A percentile compares a stretch with the other conserved stretches of the same genome.
Conservation (phyloP, 2,888 invertebrate species). For the Cremastinae sp. region DNA sequence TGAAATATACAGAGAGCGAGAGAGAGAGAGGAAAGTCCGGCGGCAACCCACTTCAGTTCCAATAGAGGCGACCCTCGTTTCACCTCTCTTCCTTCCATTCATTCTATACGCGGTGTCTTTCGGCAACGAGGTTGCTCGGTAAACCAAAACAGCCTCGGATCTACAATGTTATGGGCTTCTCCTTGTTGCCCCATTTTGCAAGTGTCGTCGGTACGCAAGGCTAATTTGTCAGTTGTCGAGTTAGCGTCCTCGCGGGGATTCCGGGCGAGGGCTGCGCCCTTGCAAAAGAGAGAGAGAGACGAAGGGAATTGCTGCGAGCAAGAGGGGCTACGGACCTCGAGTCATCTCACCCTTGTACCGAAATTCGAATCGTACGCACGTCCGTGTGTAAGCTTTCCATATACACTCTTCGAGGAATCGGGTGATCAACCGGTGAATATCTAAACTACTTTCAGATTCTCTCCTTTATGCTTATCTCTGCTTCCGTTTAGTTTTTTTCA, state of each 20-base stretch:
- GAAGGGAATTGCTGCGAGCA: conserved; percentile 30
- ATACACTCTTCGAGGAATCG: conserved; percentile 66
- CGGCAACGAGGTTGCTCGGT: conserved; percentile 58
- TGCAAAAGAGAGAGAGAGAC: conserved; percentile 31
- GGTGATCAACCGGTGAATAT: conserved; percentile 81
- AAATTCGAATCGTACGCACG: background rate
- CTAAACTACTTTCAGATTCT: conserved; percentile 70
- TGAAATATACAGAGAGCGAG: too few relatives aligned
- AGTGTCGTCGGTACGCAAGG: conserved; percentile 80
- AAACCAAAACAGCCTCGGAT: conserved; percentile 70
- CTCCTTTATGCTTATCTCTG: background rate
- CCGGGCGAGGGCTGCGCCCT: conserved; percentile 63
- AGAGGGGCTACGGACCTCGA: conserved; percentile 53
- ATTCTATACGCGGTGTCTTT: conserved; percentile 38
- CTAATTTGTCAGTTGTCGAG: conserved; percentile 81
- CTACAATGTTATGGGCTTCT: conserved; percentile 63
- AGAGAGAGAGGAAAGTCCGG: conserved; percentile 51
- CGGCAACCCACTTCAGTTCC: conserved; percentile 55
- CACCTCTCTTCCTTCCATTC: conserved; percentile 13
- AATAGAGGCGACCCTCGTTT: conserved; percentile 57
- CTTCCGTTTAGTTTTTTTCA: background rate
- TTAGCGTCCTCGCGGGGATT: conserved; percentile 79
- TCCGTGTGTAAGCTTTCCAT: background rate
- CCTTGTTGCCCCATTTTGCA: conserved; percentile 80
- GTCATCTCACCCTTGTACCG: conserved; percentile 43